Evolutionary conservation across 2,113 vertebrate genomes (phyloP), one percentile per base, ranked within the genome.

Genomic region (Bungarus multicinctus): DNA sequence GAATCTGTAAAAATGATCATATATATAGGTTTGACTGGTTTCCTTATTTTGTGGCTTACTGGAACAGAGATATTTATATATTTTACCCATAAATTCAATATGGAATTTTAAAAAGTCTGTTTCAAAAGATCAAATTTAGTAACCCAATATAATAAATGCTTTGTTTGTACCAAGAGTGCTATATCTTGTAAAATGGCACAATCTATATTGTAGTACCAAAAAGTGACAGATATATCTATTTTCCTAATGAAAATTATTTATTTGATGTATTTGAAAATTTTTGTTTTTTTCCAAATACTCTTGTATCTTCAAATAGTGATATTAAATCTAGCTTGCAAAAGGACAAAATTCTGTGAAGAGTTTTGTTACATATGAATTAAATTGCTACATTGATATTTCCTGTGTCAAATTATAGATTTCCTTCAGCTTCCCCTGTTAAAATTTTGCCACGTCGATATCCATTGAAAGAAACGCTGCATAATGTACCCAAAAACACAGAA

Each of bases 371-470:
- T 8, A 1, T 86, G 1, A 9, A 0, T 10, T 52, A 93, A 92
- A 64, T 22, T 60, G 10, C 45, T 60, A 45, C 2, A 87, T 4
- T 11, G 0, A 39, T 2, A 88, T 11, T 12, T 93, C 88, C 2
- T 27, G 3, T 89, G 87, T 55, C 55, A 50, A 60, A 89, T 94
- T 94, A 57, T 93, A 99, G 99, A 94, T 99, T 99, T 96, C 99
- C 99, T 54, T 95, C 98, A 91, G 97, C 98, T n/a, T 99, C 99
- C 93, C 99, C 99, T 20, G 95, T 99, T 94, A 99, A 99, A 97
- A 96, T 97, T 87, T 96, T 99, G 87, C 99, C 99, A 74, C 97
- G 94, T 87, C 96, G 95, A 20, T 95, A 96, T 94, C 94, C 96
- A 50, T 30, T 97, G 50, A 98, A 95, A 57, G 98, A 97, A 96